Percentiles rank a stretch among this genome's conserved stretches.
Conservation (phyloP, 1,140 invertebrate species). For the Apis laboriosa region DNA sequence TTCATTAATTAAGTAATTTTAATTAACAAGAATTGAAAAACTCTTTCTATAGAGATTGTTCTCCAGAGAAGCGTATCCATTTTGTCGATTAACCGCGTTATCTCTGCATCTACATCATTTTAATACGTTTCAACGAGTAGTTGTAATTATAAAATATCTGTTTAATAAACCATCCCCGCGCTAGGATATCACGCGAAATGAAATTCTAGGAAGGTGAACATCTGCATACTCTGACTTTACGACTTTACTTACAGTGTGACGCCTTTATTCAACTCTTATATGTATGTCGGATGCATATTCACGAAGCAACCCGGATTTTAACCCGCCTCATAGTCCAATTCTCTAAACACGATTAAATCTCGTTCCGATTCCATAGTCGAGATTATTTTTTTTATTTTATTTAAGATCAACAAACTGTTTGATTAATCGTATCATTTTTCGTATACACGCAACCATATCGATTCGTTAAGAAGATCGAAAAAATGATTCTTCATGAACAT, state of each 20-base stretch:
- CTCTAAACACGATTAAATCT: neutral
- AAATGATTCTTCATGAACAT: no score
- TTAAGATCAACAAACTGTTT: neutral
- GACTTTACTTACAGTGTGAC: neutral
- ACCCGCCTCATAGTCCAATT: neutral
- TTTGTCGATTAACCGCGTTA: neutral
- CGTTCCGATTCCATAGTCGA: neutral
- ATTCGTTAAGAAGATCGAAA: no score
- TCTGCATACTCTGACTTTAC: neutral
- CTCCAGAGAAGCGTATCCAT: no score
- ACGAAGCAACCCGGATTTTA: neutral
- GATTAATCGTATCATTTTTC: neutral
- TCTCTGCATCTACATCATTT: neutral
- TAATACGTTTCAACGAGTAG: neutral
- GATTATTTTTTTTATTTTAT: neutral
- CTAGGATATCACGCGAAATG: neutral
- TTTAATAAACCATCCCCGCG: constrained; percentile 1
- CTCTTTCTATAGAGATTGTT: neutral
- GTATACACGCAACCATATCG: no score
- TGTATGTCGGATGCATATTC: neutral
- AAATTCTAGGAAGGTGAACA: neutral
- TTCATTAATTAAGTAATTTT: no score
- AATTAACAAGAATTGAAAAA: no score
- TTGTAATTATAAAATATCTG: neutral
- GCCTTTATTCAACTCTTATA: neutral